These are phyloP conservation scores for Podiceps cristatus DNA, from an alignment of 2,113 vertebrate genomes.

Conservation along the genomic window DNA sequence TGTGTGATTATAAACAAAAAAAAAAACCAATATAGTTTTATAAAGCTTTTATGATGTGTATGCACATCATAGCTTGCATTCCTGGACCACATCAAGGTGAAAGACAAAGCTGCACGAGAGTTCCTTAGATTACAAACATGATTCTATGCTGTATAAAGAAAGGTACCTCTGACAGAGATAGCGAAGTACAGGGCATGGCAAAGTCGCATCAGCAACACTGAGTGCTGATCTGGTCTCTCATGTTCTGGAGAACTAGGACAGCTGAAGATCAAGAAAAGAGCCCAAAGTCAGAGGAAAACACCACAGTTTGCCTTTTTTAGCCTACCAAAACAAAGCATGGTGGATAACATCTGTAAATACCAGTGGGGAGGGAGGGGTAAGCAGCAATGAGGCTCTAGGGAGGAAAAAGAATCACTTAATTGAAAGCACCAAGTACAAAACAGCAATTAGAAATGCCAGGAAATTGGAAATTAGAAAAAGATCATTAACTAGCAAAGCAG, in stretches of 20 bases:
- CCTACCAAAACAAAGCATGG: neutral
- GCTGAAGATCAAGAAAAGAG: neutral
- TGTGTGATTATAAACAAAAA: neutral
- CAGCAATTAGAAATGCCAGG: conserved; percentile 29
- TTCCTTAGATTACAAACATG: neutral
- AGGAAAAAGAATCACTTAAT: neutral
- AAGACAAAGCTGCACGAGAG: neutral
- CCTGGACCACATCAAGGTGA: neutral
- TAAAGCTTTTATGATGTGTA: neutral
- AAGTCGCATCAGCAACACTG: neutral
- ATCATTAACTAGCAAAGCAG: neutral
- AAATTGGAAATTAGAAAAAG: conserved; percentile 31
- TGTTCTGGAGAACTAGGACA: neutral
- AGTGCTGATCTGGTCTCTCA: neutral
- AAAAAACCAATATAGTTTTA: neutral
- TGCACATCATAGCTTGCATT: neutral
- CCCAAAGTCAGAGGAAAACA: neutral
- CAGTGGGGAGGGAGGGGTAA: neutral
- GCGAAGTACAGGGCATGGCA: neutral
- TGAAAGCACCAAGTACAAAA: conserved; percentile 27
- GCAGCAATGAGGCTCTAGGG: neutral
- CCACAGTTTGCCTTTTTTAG: neutral
- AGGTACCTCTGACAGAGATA: neutral
- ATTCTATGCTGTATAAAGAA: neutral
- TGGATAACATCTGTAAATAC: neutral